Evolutionary conservation across 2,888 invertebrate genomes (phyloP).

Genomic region (Pollenia amentaria): DNA sequence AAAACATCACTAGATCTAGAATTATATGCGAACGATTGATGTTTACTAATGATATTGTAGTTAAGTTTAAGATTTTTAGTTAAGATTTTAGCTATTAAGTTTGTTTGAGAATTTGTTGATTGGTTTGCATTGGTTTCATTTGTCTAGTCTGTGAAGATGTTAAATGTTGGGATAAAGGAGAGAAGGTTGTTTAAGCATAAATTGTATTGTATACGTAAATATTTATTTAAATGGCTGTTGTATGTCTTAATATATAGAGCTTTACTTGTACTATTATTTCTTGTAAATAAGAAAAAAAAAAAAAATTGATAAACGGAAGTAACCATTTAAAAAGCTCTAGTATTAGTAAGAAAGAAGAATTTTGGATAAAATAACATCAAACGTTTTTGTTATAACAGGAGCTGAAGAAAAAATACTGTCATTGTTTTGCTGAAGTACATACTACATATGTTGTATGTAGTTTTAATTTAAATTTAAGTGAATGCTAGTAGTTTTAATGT

Average conservation of each 20-base stretch:
- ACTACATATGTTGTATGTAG: constrained; percentile 3
- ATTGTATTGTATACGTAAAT: constrained; percentile 46
- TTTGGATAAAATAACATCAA: constrained; percentile 10
- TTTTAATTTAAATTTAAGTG: constrained; percentile 35
- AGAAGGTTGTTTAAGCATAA: constrained; percentile 25
- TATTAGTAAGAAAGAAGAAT: constrained; percentile 26
- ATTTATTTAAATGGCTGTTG: constrained; percentile 7
- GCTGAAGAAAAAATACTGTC: constrained; percentile 50
- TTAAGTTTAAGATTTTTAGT: constrained; percentile 27
- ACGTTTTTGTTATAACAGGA: constrained; percentile 3
- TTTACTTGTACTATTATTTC: constrained; percentile 5
- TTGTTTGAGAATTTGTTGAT: constrained; percentile 59
- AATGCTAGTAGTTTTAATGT: constrained; percentile 47
- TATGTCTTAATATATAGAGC: not conserved
- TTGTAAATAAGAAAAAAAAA: constrained; percentile 22
- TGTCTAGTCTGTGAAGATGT: constrained; percentile 52
- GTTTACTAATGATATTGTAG: constrained; percentile 45
- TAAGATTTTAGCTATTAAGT: constrained; percentile 70
- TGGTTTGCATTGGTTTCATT: constrained; percentile 71
- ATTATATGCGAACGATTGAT: constrained; percentile 20
- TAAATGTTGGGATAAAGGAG: not conserved
- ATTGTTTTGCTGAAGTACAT: constrained; percentile 38
- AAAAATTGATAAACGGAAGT: constrained; percentile 29
- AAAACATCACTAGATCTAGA: constrained; percentile 48
- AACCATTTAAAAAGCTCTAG: not conserved